These are phyloP conservation scores for Xiphias gladius DNA, from an alignment of 2,113 vertebrate genomes.

Conservation along the genomic window DNA sequence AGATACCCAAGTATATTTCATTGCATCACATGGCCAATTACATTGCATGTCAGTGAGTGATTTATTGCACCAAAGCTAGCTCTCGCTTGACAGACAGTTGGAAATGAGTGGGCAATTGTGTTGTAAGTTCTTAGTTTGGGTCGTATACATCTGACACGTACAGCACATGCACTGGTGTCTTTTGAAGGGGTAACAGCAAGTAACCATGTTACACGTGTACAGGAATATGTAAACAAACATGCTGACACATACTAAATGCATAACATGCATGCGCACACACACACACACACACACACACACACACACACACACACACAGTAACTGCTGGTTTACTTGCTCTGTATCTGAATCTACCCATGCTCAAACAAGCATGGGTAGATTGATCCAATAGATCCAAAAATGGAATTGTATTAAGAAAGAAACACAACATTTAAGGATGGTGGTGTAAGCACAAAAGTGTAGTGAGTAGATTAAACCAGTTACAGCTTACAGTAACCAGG, in stretches of 20 bases:
- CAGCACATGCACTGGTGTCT: background rate
- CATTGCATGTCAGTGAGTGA: slow-evolving; percentile 74
- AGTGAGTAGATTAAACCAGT: too few relatives aligned
- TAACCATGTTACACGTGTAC: slow-evolving; percentile 10
- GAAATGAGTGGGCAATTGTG: slow-evolving; percentile 54
- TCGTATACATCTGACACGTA: slow-evolving; percentile 49
- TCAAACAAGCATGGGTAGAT: too few relatives aligned
- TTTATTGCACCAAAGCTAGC: slow-evolving; percentile 68
- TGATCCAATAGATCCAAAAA: too few relatives aligned
- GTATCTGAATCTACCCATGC: background rate
- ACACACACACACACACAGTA: background rate
- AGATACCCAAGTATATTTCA: slow-evolving; percentile 68
- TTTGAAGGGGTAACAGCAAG: slow-evolving; percentile 27
- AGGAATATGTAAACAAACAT: slow-evolving; percentile 7
- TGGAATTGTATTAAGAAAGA: background rate
- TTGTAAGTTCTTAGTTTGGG: slow-evolving; percentile 48
- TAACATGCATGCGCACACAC: background rate
- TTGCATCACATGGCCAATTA: slow-evolving; percentile 77
- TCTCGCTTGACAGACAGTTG: slow-evolving; percentile 51
- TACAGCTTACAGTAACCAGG: too few relatives aligned
- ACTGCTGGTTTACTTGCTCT: slow-evolving; percentile 18
- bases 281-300: background rate
- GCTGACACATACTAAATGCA: slow-evolving; percentile 16
- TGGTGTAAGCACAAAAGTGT: background rate
- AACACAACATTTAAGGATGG: background rate